Percentiles rank a stretch among this genome's conserved stretches.
These are phyloP conservation scores for Corvus cornix DNA, from an alignment of 2,113 vertebrate species.

Conservation along the genomic window DNA sequence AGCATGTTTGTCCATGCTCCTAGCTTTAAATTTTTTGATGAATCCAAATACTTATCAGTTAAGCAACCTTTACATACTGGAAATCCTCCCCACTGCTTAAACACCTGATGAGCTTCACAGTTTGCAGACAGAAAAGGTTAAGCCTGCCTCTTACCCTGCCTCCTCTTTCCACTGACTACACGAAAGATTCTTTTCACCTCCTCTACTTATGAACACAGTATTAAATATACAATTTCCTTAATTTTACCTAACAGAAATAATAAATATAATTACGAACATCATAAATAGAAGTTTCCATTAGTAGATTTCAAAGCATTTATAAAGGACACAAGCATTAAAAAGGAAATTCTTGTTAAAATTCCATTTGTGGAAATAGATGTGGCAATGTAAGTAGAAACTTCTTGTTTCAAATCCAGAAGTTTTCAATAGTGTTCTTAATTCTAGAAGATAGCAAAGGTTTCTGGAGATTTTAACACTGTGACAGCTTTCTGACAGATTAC, in stretches of 20 bases:
- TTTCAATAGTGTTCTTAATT: not conserved
- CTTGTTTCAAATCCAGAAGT: not conserved
- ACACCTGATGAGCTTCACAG: constrained; percentile 28
- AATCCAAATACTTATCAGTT: constrained; percentile 4
- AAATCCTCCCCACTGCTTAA: constrained; percentile 36
- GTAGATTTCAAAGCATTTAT: not conserved
- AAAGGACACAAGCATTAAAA: not conserved
- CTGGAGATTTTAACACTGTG: not conserved
- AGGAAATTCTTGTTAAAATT: not conserved
- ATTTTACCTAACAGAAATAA: not conserved
- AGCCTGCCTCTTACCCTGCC: not conserved
- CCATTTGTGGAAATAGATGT: not conserved
- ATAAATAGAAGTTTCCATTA: not conserved
- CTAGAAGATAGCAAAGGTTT: not conserved
- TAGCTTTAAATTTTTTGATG: not conserved
- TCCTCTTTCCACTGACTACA: not conserved
- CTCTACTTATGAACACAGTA: not conserved
- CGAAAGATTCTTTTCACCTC: not conserved
- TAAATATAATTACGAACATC: not conserved
- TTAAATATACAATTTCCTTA: not conserved
- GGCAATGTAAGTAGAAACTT: not conserved
- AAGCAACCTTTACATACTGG: constrained; percentile 8
- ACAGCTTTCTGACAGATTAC: not conserved
- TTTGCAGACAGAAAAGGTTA: constrained; percentile 4
- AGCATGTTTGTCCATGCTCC: not conserved